Conservation (phyloP, 2,113 vertebrate species). For the Brienomyrus longianalis region DNA sequence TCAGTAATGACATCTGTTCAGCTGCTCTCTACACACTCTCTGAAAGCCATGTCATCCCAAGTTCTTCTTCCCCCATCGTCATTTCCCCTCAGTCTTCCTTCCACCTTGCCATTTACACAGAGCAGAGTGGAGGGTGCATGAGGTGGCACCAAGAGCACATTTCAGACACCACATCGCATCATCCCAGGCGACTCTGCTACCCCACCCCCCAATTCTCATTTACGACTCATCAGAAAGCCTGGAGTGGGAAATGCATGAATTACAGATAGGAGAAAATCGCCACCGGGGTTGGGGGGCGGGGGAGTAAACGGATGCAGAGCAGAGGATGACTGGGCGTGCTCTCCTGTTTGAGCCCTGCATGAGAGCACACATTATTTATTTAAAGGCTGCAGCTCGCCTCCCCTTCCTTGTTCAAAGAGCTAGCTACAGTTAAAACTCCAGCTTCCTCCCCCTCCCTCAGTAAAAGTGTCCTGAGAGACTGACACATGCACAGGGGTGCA, state of each 20-base stretch:
- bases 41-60: background rate
- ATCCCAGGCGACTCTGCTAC: constrained; percentile 19
- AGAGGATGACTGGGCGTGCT: background rate
- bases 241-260: constrained; percentile 39
- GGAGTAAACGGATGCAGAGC: constrained; percentile 20
- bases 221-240: constrained; percentile 46
- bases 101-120: constrained; percentile 19
- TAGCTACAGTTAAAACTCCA: background rate
- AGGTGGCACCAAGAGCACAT: constrained; percentile 19
- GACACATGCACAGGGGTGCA: background rate
- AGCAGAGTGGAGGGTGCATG: constrained; percentile 12
- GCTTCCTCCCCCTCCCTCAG: background rate
- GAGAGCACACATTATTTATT: constrained; percentile 18
- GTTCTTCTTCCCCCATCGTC: background rate
- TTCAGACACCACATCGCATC: constrained; percentile 36
- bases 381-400: background rate
- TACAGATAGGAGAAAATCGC: constrained; percentile 40
- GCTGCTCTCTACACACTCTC: constrained; percentile 18
- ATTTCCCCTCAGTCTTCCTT: background rate
- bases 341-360: constrained; percentile 7
- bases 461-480: background rate
- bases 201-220: constrained; percentile 39
- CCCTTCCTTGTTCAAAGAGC: constrained; percentile 3
- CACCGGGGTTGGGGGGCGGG: constrained; percentile 14
- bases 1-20: constrained; percentile 35